Base-by-base conservation (phyloP, 2,888 invertebrate species). In the Drosophila putrida region DNA sequence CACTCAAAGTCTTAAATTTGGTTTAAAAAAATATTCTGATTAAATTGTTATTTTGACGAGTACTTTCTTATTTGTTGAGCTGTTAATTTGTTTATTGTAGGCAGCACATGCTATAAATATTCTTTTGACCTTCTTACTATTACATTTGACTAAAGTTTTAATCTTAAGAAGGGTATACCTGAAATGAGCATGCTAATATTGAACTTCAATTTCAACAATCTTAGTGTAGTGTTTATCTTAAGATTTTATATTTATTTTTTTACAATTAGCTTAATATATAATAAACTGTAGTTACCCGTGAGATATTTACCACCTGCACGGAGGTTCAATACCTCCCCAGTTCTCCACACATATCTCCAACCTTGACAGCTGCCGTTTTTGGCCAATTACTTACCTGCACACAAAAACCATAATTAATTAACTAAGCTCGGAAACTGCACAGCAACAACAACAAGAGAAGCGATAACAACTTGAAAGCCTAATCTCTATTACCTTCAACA, bases 351-450 rank as follows among this genome's bases (percentile, higher is more conserved):
- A 33, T 31, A n/a, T 39, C 20, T 33, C 25, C 6, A 28, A 15
- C 36, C 36, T 64, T 53, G 38, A 27, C 44, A 65, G 46, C 35
- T 20, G 39, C 27, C 41, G 25, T 35, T 47, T 25, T 65, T 72
- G 35, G 54, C 38, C 77, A 74, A 60, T 71, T 78, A 68, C 63
- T 65, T 69, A 65, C 28, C 60, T 54, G 75, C 47, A 58, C 58
- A 71, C 60, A 65, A 66, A 58, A 69, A 53, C 62, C 67, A 67
- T 64, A 81, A 81, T 82, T 84, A 82, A 82, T 80, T 78, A 82
- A 82, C 78, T 78, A 69, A 67, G 60, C 66, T 36, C 72, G 60
- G 60, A 78, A 82, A 79, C 60, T 78, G 68, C 51, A 58, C 57
- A 59, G 44, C 53, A 65, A 39, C 53, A 53, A 27, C 41, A 58